Base-by-base conservation (phyloP, 2,888 invertebrate species). In the Clistopyga incitator region DNA sequence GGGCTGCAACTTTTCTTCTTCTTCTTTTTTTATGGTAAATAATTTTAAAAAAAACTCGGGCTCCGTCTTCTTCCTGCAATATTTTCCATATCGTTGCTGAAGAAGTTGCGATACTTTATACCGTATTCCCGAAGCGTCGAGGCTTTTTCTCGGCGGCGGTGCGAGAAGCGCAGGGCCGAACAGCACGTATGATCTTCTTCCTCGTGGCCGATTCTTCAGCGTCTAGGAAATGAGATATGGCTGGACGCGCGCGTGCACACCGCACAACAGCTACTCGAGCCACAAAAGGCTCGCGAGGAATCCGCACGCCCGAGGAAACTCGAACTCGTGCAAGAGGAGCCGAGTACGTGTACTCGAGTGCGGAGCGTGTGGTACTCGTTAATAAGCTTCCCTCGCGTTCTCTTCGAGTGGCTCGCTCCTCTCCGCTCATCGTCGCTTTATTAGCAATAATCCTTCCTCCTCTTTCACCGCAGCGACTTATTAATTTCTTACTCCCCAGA, bases 61-160 rank as follows among this genome's bases (percentile, higher is more conserved):
- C 50, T 68, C 29, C 38, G 11, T 38, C 54, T 67, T 34, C 65
- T 71, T 54, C 64, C 75, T 68, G 64, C 75, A 29, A 64, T 52
- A 78, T 59, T 71, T 80, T 68, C 56, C 78, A 68, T 78, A 50
- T 47, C 77, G 23, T 34, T 15, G 13, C 23, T n/a, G 15, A 45
- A 42, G 38, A 54, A 65, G 34, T 20, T 56, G 54, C 56, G 11
- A 54, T 25, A 23, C 13, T 42, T 42, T 34, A 38, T 3, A 8
- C 3, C 38, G 13, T 54, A 20, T 71, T 75, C 50, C 25, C 59
- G 56, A 70, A 56, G 74, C 82, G 68, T 78, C 68, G 42, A 75
- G 50, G 11, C 59, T 83, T 79, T 83, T 83, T 82, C 61, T 78
- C 77, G 67, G 71, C 75, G n/a, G n/a, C n/a, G n/a, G n/a, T n/a